A percentile compares a stretch with the other conserved stretches of the same genome.
Conservation (phyloP, 1,140 invertebrate genomes). For the Apocrypta bakeri region DNA sequence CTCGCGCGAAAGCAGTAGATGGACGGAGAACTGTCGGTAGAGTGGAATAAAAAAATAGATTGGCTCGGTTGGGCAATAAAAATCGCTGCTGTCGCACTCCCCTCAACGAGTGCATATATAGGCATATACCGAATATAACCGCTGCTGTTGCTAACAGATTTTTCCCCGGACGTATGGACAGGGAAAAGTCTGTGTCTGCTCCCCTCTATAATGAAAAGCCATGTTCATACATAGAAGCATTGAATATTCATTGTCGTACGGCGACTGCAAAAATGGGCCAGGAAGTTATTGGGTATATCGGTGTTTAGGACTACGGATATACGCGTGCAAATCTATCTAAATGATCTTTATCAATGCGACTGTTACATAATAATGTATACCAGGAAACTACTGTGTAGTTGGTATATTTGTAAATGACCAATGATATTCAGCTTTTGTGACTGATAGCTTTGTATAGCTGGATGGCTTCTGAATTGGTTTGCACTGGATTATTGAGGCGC, state of each 20-base stretch:
- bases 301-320: neutral
- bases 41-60: constrained; percentile 33
- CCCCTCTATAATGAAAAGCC: no score
- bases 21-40: neutral
- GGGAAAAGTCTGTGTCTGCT: constrained; percentile 15
- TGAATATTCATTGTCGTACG: constrained; percentile 42
- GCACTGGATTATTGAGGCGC: neutral
- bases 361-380: no score
- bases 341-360: constrained; percentile 1
- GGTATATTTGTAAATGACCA: neutral
- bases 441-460: neutral
- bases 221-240: neutral
- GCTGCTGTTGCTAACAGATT: constrained; percentile 36
- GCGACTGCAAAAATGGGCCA: constrained; percentile 3
- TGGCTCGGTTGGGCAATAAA: constrained; percentile 34
- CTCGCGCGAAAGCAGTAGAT: neutral
- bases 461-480: neutral
- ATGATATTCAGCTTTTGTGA: neutral
- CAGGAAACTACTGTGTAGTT: neutral
- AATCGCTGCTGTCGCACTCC: constrained; percentile 38
- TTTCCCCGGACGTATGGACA: neutral
- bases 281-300: constrained; percentile 13
- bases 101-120: neutral
- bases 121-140: neutral
- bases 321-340: neutral